Percentiles rank a stretch among this genome's conserved stretches.
Evolutionary conservation across 2,113 vertebrate species (phyloP).

Genomic region (Ceuthmochares aereus): DNA sequence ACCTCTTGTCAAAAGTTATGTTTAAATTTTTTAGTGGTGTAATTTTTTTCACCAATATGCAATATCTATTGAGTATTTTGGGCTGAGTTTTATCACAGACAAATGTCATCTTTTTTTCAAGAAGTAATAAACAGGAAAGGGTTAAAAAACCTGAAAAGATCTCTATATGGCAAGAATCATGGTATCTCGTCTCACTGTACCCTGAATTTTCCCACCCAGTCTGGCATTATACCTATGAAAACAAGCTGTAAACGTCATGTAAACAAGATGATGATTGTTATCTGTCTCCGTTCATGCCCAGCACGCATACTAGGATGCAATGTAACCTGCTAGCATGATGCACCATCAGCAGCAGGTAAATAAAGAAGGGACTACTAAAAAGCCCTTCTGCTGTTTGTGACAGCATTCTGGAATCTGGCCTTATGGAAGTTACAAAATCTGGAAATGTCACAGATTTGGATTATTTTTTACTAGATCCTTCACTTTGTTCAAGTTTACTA

Average conservation of each 20-base stretch:
- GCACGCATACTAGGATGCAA: neutral
- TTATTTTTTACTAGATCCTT: neutral
- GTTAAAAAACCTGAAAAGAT: neutral
- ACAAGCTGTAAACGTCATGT: neutral
- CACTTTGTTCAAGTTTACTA: neutral
- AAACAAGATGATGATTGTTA: neutral
- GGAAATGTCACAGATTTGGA: neutral
- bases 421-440: neutral
- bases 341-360: neutral
- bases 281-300: neutral
- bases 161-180: neutral
- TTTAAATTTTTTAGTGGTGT: neutral
- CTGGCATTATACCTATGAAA: neutral
- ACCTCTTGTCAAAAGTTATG: neutral
- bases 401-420: neutral
- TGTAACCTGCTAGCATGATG: neutral
- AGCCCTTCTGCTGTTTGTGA: neutral
- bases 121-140: neutral
- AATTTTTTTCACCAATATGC: neutral
- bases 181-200: neutral
- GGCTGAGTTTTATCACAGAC: neutral
- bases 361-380: neutral
- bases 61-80: neutral
- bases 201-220: neutral
- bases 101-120: neutral